phyloP scores from a whole-genome alignment of 1,140 invertebrate species.

The Calephelis nemesis region DNA sequence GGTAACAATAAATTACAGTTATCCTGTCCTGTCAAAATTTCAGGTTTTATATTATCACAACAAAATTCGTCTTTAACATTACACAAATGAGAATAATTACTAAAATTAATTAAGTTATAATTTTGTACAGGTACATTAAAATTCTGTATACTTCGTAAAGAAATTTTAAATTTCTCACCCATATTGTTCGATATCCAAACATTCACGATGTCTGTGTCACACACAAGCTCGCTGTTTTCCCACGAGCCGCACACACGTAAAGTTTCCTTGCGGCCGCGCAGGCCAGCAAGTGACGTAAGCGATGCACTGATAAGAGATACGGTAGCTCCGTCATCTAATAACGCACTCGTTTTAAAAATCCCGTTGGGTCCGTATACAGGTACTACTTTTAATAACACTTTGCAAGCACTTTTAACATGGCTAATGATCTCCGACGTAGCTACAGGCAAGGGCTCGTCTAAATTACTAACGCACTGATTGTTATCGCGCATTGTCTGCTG shows the following conservation, averaged over 20 bases:
- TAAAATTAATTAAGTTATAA: too few species aligned
- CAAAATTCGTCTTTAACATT: too few species aligned
- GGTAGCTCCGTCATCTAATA: slow-evolving; percentile 4
- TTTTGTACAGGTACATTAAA: too few species aligned
- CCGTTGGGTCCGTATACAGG: slow-evolving; percentile 5
- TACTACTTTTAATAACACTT: background rate
- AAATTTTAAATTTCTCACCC: background rate
- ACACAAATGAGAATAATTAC: too few species aligned
- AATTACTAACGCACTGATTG: background rate
- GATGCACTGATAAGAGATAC: background rate
- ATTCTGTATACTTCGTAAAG: background rate
- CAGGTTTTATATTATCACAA: too few species aligned
- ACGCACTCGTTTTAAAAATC: background rate
- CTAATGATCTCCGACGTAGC: background rate
- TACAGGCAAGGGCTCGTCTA: background rate
- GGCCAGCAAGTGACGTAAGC: background rate
- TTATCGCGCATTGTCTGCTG: background rate
- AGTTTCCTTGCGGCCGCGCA: background rate
- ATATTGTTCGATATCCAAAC: background rate
- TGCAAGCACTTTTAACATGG: background rate
- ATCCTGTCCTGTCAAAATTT: background rate
- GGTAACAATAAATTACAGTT: background rate
- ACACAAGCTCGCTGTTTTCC: background rate
- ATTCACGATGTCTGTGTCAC: background rate
- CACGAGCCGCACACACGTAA: slow-evolving; percentile 3